Base-by-base conservation (phyloP, 2,113 vertebrate genomes). In the Neodon shergylaensis region DNA sequence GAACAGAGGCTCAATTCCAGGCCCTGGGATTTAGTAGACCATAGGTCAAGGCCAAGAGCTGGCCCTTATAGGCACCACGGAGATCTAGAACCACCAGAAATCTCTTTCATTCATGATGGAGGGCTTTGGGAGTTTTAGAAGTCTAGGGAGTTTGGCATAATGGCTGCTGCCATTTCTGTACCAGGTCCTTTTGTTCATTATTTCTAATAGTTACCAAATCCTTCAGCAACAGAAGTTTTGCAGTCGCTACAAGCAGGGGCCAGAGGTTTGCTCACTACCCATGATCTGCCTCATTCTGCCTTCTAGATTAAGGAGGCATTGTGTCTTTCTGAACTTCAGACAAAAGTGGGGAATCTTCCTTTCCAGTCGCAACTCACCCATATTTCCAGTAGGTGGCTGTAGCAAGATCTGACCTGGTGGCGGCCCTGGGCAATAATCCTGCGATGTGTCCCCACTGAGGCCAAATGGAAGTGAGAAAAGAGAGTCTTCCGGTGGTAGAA, bases 341-440 rank as follows among this genome's bases (percentile, higher is more conserved):
- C 36, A 44, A 95, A 16, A 82, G 31, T 68, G 63, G 93, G 97
- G 52, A 9, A 96, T 94, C 7, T 97, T 98, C 2, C 96, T 94
- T 82, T 97, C 97, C 39, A 95, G 96, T 11, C 87, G 19, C 0
- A 1, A 97, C 97, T 96, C 97, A 99, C 98, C 98, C 0, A 70
- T 78, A 54, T 84, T 97, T 92, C 94, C 98, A 63, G 95, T 86
- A 3, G 97, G 83, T 0, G 99, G 98, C 96, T 99, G 99, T 77
- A 99, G 95, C 85, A 99, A 90, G 19, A 99, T 92, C 39, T 99
- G 99, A 31, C 96, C 97, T 0, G 65, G 97, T 0, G 21, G 0
- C 24, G 98, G 98, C 0, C 98, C 98, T 74, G 99, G 98, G 70
- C 98, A 96, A 12, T 98, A 99, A 31, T 95, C 26, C 49, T 98